Conservation (phyloP, 2,797 vertebrate species). For the Sebastiscus tertius region DNA sequence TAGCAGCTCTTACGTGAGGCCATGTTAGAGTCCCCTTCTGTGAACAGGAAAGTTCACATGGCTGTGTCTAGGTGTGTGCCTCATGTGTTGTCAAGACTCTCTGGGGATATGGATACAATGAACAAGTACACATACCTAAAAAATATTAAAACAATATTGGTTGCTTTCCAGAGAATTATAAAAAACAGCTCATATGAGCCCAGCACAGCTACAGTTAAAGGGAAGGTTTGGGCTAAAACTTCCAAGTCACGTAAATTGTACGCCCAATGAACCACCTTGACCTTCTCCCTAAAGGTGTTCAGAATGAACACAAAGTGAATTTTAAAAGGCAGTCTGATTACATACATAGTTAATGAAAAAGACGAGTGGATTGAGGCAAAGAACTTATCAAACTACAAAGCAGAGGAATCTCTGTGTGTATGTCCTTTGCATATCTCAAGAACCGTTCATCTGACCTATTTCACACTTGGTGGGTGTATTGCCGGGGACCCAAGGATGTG, state of each 20-base stretch:
- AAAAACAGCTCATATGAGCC: neutral
- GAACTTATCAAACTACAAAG: neutral
- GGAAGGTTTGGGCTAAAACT: neutral
- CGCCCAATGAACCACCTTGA: neutral
- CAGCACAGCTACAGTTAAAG: neutral
- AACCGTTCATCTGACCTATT: too few relatives aligned
- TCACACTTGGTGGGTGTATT: too few relatives aligned
- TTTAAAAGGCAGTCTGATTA: neutral
- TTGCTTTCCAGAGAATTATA: neutral
- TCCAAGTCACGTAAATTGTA: neutral
- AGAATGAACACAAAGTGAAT: neutral
- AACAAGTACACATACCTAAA: neutral
- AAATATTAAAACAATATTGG: neutral
- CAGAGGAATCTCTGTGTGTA: neutral
- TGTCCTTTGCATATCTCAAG: neutral
- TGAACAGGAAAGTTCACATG: neutral
- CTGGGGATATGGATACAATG: neutral
- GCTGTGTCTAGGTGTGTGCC: neutral
- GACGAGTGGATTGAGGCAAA: neutral
- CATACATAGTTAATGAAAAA: neutral
- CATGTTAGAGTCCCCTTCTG: neutral
- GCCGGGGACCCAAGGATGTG: too few relatives aligned
- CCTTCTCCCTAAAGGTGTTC: neutral
- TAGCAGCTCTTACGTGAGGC: neutral
- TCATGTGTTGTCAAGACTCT: neutral